These are phyloP conservation scores for Porites lobata DNA, from an alignment of 92 coral and sea anemone genomes.

Conservation along the genomic window DNA sequence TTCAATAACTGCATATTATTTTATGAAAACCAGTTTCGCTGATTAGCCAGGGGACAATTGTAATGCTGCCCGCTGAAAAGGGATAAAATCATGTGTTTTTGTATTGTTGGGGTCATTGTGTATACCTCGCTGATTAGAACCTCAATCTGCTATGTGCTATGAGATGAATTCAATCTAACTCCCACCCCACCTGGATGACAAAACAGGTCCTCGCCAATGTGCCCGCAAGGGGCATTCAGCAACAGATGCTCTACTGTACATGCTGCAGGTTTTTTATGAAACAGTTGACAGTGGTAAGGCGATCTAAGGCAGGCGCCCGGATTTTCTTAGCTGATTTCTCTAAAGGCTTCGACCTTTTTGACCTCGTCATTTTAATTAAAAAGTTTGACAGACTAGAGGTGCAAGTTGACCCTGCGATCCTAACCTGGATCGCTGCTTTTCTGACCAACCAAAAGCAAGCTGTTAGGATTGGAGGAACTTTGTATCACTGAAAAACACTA, in stretches of 20 bases:
- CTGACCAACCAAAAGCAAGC: constrained; percentile 35
- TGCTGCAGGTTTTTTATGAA: constrained; percentile 55
- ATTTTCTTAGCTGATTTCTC: constrained; percentile 64
- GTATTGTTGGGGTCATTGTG: no score
- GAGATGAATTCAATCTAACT: no score
- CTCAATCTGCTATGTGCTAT: no score
- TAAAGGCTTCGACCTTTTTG: constrained; percentile 63
- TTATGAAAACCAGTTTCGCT: no score
- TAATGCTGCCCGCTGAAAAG: no score
- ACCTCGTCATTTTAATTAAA: constrained; percentile 26
- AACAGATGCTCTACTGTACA: no score
- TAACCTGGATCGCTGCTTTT: constrained; percentile 57
- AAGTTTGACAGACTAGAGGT: constrained; percentile 17
- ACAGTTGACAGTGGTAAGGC: constrained; percentile 54
- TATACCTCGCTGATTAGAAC: no score
- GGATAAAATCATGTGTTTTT: background rate
- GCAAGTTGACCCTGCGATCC: constrained; percentile 28
- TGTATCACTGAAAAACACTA: constrained; percentile 45
- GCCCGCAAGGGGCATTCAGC: no score
- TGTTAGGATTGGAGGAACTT: constrained; percentile 40
- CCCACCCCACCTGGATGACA: constrained; percentile 41
- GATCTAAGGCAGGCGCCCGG: constrained; percentile 42
- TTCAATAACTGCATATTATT: background rate
- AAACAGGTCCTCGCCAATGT: constrained; percentile 20
- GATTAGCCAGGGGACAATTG: no score